Evolutionary conservation across 1,140 invertebrate species (phyloP).

Genomic region (Drosophila asahinai): DNA sequence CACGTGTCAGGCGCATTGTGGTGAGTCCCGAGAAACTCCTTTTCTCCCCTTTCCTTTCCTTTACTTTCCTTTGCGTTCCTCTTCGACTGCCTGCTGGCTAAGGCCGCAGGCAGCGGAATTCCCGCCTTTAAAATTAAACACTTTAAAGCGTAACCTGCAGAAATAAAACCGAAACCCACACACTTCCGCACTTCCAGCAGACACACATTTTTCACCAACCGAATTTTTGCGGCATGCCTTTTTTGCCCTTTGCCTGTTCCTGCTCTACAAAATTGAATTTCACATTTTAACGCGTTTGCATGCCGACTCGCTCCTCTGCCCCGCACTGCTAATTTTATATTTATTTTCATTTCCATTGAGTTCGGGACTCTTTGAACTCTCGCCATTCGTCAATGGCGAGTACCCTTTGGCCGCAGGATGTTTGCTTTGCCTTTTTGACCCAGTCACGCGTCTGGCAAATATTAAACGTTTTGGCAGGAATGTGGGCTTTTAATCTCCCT

Average conservation of each 20-base stretch:
- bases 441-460: not conserved
- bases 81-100: not conserved
- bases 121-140: constrained; percentile 38
- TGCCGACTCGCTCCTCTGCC: constrained; percentile 34
- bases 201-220: constrained; percentile 42
- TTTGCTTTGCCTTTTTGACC: constrained; percentile 11
- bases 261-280: constrained; percentile 51
- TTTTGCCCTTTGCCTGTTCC: constrained; percentile 33
- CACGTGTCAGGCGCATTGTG: constrained; percentile 82
- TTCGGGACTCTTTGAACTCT: constrained; percentile 63
- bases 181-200: constrained; percentile 12
- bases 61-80: not conserved
- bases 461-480: not conserved
- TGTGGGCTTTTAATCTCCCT: not conserved
- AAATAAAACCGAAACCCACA: constrained; percentile 7
- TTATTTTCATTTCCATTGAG: constrained; percentile 61
- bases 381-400: constrained; percentile 28
- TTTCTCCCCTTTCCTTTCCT: not conserved
- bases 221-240: constrained; percentile 51
- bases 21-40: constrained; percentile 51
- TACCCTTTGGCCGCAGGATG: constrained; percentile 45
- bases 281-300: constrained; percentile 74
- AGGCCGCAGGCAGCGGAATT: constrained; percentile 7
- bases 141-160: constrained; percentile 20
- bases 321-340: constrained; percentile 65